phyloP scores from a whole-genome alignment of 2,113 vertebrate genomes.

The Trogon surrucura region DNA sequence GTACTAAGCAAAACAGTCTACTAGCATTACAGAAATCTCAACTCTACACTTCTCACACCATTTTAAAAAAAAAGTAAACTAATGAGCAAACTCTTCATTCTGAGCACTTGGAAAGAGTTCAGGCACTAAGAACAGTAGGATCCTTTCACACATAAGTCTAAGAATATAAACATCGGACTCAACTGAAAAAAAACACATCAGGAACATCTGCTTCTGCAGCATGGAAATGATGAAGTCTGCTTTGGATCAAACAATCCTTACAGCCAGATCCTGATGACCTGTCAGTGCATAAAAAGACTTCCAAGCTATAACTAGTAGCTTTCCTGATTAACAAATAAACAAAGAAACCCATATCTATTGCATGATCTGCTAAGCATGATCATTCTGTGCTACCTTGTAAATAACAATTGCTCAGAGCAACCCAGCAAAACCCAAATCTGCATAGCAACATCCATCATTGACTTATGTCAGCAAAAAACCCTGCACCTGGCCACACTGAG shows the following conservation, averaged over 20 bases:
- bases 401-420: neutral
- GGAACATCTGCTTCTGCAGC: neutral
- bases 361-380: neutral
- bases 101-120: neutral
- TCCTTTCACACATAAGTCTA: neutral
- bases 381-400: neutral
- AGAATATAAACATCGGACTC: neutral
- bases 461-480: neutral
- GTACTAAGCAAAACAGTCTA: slow-evolving; percentile 7
- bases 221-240: neutral
- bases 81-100: neutral
- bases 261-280: neutral
- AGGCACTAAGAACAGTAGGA: neutral
- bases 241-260: slow-evolving; percentile 5
- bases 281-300: neutral
- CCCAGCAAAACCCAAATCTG: neutral
- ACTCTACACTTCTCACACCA: neutral
- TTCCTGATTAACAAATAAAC: neutral
- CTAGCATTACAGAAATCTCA: neutral
- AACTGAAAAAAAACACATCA: neutral
- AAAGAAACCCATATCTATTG: neutral
- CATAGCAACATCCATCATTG: neutral
- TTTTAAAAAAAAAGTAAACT: neutral
- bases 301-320: neutral
- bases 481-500: neutral